Evolutionary conservation across 2,888 invertebrate species (phyloP), one percentile per base, ranked within the genome.

Genomic region (Drosophila falleni): DNA sequence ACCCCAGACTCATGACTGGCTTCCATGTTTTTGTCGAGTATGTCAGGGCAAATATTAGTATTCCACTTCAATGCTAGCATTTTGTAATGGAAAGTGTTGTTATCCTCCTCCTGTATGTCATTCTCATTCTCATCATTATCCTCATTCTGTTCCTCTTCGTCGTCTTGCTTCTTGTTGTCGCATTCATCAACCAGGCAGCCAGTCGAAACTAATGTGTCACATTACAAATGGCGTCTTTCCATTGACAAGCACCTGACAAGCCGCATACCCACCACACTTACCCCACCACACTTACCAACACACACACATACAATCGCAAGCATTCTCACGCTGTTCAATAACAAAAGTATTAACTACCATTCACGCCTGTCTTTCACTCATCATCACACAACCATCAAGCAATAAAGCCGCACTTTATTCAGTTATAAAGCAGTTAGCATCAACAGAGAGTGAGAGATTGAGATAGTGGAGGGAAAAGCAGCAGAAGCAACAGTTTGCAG

Each of bases 51-150:
- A 87, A 87, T 87, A 89, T 87, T 87, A 80, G 86, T 89, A 84
- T 89, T 89, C 87, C 86, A 87, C 86, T 87, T 89, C 81, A 89
- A 80, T 70, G 89, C 74, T 65, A 78, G 81, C 89, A 89, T 81
- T 89, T 89, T 87, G 89, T 87, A 87, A 88, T 88, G 84, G 87
- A 87, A 86, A 86, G 85, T 88, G 83, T 81, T 78, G 80, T 68
- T 44, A 33, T 42, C 29, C 42, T 41, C 16, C 19, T 49, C 39
- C 61, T 58, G 59, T 47, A 5, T 53, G 47, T 37, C 47, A 13
- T 53, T 50, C 37, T 37, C 47, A 13, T 53, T 50, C 37, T 50
- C 11, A 23, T 33, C 13, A 19, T 19, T 46, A 47, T 49, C 8
- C 29, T 29, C 51, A 53, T 44, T 2, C 16, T 31, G 29, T 63